Percentiles rank a stretch among this genome's conserved stretches.
Evolutionary conservation across 2,888 invertebrate species (phyloP).

Genomic region (Gibbula magus): DNA sequence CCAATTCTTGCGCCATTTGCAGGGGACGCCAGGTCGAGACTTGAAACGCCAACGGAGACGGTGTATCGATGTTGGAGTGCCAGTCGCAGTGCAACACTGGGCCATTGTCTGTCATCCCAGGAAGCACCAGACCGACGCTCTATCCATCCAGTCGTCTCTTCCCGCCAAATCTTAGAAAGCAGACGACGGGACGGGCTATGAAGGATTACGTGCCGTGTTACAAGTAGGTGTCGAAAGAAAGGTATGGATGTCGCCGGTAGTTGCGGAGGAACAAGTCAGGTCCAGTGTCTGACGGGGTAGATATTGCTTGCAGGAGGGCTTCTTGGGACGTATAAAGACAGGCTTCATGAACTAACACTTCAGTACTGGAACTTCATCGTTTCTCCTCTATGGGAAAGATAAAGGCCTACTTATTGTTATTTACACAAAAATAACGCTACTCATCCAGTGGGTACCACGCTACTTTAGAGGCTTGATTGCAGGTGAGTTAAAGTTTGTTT

Average conservation of each 20-base stretch:
- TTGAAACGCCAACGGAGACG: too few relatives aligned
- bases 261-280: neutral
- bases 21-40: too few relatives aligned
- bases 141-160: neutral
- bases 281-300: neutral
- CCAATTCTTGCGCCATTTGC: too few relatives aligned
- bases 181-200: neutral
- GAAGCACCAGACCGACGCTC: slow-evolving; percentile 1
- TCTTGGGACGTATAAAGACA: neutral
- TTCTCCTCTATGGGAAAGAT: too few relatives aligned
- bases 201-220: slow-evolving; percentile 4
- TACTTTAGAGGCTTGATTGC: too few relatives aligned
- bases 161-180: neutral
- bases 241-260: neutral
- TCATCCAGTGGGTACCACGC: too few relatives aligned
- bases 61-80: too few relatives aligned
- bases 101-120: slow-evolving; percentile 9
- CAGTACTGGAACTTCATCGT: too few relatives aligned
- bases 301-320: neutral
- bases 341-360: too few relatives aligned
- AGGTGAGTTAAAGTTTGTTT: too few relatives aligned
- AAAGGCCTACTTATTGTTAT: too few relatives aligned
- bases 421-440: too few relatives aligned
- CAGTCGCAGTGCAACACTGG: neutral
- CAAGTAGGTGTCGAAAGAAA: neutral